Base-by-base conservation (phyloP, 2,888 invertebrate genomes). In the Parasteatoda lunata region DNA sequence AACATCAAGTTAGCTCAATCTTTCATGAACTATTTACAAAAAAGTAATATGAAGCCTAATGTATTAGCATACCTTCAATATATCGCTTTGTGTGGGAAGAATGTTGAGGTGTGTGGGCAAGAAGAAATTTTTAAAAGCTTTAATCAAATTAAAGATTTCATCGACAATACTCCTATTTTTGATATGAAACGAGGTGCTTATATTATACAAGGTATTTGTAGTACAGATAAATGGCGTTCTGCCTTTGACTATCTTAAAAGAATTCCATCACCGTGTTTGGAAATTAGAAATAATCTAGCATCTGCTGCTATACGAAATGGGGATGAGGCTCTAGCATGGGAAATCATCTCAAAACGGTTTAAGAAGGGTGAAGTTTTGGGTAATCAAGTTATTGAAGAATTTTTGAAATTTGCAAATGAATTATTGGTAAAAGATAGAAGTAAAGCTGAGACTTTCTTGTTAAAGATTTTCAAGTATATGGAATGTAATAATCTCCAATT, bases 241-340 rank as follows among this genome's bases (percentile, higher is more conserved):
- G 59, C 80, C 45, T 76, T 86, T 11, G 52, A 66, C 6, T 86
- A 86, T 52, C 3, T 85, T n/a, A 75, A 85, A n/a, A 85, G 77
- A 45, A 13, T 80, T 0, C 30, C 75, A 1, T n/a, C 49, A 0
- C 76, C 71, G 7, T 66, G 51, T 8, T n/a, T 30, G 15, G 52
- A 54, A 8, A 80, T 80, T 13, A 71, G 71, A 30, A 80, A 71
- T 13, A 11, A 9, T 6, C 11, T 85, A n/a, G 80, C 80, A 4
- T 70, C 75, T 66, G 80, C 76, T 47, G 85, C 85, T 3, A 71
- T 85, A 51, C 76, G 66, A 52, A 85, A 85, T 51, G 13, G 15
- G n/a, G 66, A 80, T 52, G 80, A 85, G 54, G 5, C 9, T 30
- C 52, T 85, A 3, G 85, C 80, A 48, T 85, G 85, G 85, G 77